Conservation (phyloP, 92 coral and sea anemone genomes). For the Porites evermanni region DNA sequence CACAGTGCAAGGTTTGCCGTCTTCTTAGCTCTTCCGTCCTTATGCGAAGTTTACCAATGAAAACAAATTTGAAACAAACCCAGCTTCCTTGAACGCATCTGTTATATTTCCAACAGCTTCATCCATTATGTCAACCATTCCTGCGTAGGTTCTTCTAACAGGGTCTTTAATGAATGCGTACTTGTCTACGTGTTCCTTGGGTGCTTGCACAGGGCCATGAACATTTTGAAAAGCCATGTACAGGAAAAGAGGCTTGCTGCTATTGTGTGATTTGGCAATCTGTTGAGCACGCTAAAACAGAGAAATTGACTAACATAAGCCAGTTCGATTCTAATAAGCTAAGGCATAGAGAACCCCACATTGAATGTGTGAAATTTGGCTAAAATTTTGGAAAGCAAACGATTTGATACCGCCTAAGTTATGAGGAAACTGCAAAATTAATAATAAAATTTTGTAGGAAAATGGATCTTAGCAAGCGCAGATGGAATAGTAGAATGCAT, state of each 20-base stretch:
- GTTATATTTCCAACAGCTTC: constrained; percentile 88
- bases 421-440: too few species aligned
- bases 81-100: constrained; percentile 62
- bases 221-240: constrained; percentile 85
- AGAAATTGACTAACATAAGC: background rate
- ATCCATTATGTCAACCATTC: constrained; percentile 87
- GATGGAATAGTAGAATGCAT: too few species aligned
- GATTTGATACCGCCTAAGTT: too few species aligned
- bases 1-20: too few species aligned
- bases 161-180: constrained; percentile 77
- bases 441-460: too few species aligned
- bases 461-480: too few species aligned
- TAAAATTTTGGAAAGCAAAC: too few species aligned
- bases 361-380: too few species aligned
- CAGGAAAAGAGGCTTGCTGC: constrained; percentile 70
- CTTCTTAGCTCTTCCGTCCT: too few species aligned
- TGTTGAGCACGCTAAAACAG: constrained; percentile 62
- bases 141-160: constrained; percentile 75
- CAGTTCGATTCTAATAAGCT: too few species aligned
- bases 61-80: constrained; percentile 36
- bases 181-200: constrained; percentile 63
- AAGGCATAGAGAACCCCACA: too few species aligned
- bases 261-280: constrained; percentile 63
- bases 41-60: too few species aligned
- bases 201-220: constrained; percentile 85